Evolutionary conservation across 2,888 invertebrate genomes (phyloP), one percentile per base, ranked within the genome.

Genomic region (Aquatica leii): DNA sequence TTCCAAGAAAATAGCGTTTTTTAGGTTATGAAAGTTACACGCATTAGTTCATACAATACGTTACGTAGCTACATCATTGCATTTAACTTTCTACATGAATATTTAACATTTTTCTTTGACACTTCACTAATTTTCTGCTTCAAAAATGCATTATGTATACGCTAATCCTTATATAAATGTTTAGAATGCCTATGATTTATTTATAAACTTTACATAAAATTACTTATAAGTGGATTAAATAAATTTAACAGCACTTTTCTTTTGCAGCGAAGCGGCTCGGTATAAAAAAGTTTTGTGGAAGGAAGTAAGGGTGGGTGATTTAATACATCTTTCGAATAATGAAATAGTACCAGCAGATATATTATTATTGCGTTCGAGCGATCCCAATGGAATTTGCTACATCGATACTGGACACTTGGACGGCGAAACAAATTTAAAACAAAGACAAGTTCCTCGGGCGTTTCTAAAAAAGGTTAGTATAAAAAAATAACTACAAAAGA

Each of bases 271-370:
- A 75, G 86, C 87, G 67, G 91, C 91, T 74, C 86, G 93, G 57
- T 95, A 95, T 81, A 90, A 91, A 74, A 91, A 91, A 81, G 88
- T 90, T 56, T 87, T 93, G 74, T 98, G 97, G 97, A 88, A 92
- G 77, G 91, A 97, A 76, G 87, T 98, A 58, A 86, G 91, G 66
- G 97, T 97, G 31, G 98, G 98, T 1, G 98, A 98, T 82, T 85
- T 98, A 73, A 91, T 98, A 51, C 97, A 97, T 82, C 84, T 98
- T 74, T 95, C 96, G 48, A 97, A 97, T 85, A 96, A 98, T 84
- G 97, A 98, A 84, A 88, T 94, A 57, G 94, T 98, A 68, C 98
- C 98, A 31, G 98, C 98, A 0, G 98, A 98, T 82, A 91, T 98
- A 77, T 85, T 98, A 65, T 83, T 98, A 61, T 84, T 98, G 65